phyloP scores from a whole-genome alignment of 1,140 invertebrate species.

The Hypsibius dujardini region DNA sequence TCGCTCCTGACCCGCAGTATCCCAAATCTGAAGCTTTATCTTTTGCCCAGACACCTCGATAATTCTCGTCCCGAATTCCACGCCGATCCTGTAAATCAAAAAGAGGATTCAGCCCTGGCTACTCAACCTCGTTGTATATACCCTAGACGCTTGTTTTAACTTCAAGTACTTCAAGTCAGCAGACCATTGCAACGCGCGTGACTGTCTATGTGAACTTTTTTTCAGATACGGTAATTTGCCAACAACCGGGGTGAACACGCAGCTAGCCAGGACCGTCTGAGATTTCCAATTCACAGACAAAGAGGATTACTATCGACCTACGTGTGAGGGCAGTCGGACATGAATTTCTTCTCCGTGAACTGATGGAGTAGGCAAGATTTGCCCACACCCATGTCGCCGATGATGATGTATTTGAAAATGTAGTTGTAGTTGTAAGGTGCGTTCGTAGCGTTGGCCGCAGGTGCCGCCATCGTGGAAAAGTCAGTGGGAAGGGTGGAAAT shows the following conservation, averaged over 20 bases:
- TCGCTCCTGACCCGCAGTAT: constrained; percentile 83
- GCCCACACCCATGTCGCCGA: constrained; percentile 91
- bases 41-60: constrained; percentile 98
- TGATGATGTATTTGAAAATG: constrained; percentile 99
- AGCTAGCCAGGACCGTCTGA: not conserved
- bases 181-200: no score
- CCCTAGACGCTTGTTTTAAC: no score
- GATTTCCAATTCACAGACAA: no score
- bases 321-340: constrained; percentile 98
- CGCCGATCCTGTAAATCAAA: constrained; percentile 47
- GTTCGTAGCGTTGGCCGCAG: constrained; percentile 21
- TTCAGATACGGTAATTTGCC: no score
- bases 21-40: constrained; percentile 93
- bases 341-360: constrained; percentile 99
- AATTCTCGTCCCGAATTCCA: constrained; percentile 94
- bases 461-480: constrained; percentile 1
- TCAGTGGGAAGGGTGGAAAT: constrained; percentile 11
- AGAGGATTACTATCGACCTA: constrained; percentile 17
- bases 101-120: no score
- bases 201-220: no score
- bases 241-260: no score
- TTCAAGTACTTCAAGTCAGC: no score
- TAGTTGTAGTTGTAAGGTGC: constrained; percentile 95
- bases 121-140: no score
- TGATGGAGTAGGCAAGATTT: constrained; percentile 97